Base-by-base conservation (phyloP, 2,888 invertebrate species). In the Mythimna albipuncta region DNA sequence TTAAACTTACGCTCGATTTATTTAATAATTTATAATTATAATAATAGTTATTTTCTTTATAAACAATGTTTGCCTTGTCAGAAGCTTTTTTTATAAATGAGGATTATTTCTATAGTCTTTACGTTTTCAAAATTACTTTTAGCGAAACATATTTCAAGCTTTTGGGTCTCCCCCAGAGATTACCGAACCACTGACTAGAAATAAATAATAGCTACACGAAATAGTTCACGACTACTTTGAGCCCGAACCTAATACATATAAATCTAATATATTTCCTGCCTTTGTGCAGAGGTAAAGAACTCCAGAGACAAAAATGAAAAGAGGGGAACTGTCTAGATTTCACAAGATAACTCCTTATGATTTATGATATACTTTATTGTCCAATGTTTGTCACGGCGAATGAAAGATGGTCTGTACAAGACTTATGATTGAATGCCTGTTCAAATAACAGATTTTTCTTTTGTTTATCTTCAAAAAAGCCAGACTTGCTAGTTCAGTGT, bases 281-380 rank as follows among this genome's bases (percentile, higher is more conserved):
- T 73, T 35, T 47, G 44, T 71, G 52, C 41, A 41, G 68, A 72
- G 69, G 77, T 69, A 66, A 74, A 74, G 69, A 80, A 80, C 69
- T 71, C 61, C 19, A 79, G 72, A 82, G 70, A 85, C 77, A 84
- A 82, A 82, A 84, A 87, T 82, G 83, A 81, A 85, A 84, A 85
- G 83, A 78, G 11, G 84, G 77, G 69, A 82, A 85, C 79, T 81
- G 85, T 88, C 87, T 87, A 85, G 90, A 87, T 87, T 84, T 84
- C 80, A 68, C 77, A 79, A 86, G 89, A 91, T 90, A 90, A 91
- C 87, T 84, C 90, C 83, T 72, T 69, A 85, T 92, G 92, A 92
- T 93, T 91, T 91, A 93, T 91, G 88, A 84, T 81, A 78, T 85
- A 83, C 86, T 84, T 90, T 90, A 91, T 91, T 91, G 91, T 90